Percentiles rank a stretch among this genome's conserved stretches.
These are phyloP conservation scores for Drosophila nebulosa DNA, from an alignment of 1,140 invertebrate species.

Conservation along the genomic window DNA sequence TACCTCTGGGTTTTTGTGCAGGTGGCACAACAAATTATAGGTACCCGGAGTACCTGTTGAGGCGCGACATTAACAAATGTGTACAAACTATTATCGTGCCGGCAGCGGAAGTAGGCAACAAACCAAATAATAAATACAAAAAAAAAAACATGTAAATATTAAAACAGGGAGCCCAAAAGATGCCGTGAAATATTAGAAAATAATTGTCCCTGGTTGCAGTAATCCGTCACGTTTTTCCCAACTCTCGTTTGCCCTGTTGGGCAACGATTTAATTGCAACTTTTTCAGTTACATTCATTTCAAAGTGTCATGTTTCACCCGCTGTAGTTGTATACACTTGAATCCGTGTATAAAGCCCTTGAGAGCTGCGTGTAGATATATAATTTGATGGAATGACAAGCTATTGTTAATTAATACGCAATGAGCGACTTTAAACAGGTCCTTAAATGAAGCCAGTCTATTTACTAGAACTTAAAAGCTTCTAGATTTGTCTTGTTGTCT, in stretches of 20 bases:
- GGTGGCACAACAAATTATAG: constrained; percentile 40
- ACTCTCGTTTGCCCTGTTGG: not conserved
- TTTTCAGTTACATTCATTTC: not conserved
- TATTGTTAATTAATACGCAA: no score
- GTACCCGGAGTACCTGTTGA: constrained; percentile 27
- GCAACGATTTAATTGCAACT: constrained; percentile 21
- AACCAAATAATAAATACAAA: constrained; percentile 9
- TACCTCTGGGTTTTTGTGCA: constrained; percentile 9
- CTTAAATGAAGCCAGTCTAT: no score
- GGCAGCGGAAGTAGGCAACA: not conserved
- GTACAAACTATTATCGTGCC: constrained; percentile 27
- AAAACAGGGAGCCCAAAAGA: not conserved
- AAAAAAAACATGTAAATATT: constrained; percentile 40
- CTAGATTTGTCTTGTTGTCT: no score
- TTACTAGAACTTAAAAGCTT: no score
- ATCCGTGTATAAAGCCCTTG: no score
- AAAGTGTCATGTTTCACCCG: not conserved
- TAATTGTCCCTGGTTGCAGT: not conserved
- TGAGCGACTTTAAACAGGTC: no score
- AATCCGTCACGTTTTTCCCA: not conserved
- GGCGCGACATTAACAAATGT: constrained; percentile 42
- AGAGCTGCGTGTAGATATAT: no score
- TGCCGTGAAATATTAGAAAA: not conserved
- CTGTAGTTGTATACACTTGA: no score
- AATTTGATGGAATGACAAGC: no score